Percentiles rank a stretch among this genome's conserved stretches.
Evolutionary conservation across 2,113 vertebrate genomes (phyloP).

Genomic region (Tachysurus vachellii): DNA sequence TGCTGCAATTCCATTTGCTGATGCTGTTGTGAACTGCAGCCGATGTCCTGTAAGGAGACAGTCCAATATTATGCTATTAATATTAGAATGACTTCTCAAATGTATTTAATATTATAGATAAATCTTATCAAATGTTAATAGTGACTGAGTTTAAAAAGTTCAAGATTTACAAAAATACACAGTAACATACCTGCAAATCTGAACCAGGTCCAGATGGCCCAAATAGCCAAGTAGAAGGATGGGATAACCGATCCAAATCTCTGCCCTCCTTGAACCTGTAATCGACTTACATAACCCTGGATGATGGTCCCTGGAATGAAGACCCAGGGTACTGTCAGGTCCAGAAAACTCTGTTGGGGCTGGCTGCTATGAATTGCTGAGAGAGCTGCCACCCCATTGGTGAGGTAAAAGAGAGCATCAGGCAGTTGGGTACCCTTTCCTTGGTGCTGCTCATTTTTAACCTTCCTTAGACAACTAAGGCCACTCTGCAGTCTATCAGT

Average conservation of each 20-base stretch:
- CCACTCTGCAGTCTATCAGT: conserved; percentile 65
- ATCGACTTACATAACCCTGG: conserved; percentile 79
- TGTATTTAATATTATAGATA: background rate
- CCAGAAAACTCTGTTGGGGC: conserved; percentile 58
- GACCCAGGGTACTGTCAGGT: conserved; percentile 78
- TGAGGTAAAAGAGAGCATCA: conserved; percentile 82
- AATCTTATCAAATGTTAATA: background rate
- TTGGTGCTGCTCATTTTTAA: background rate
- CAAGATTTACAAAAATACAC: background rate
- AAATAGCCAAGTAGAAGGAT: conserved; percentile 77
- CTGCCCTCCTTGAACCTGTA: conserved; percentile 73
- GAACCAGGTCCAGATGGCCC: conserved; percentile 87
- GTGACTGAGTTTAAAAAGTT: background rate
- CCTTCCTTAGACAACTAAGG: conserved; percentile 30
- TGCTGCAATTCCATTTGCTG: conserved; percentile 73
- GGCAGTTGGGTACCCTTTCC: conserved; percentile 64
- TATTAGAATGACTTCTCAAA: background rate
- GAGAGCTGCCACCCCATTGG: conserved; percentile 80
- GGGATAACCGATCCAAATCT: conserved; percentile 80
- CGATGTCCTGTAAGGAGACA: conserved; percentile 64
- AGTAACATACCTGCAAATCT: conserved; percentile 77
- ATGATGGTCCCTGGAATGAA: conserved; percentile 81
- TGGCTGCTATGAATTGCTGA: conserved; percentile 72
- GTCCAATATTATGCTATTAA: background rate
- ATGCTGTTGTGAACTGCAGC: conserved; percentile 60